phyloP scores from a whole-genome alignment of 2,113 vertebrate genomes.

The Perccottus glenii region DNA sequence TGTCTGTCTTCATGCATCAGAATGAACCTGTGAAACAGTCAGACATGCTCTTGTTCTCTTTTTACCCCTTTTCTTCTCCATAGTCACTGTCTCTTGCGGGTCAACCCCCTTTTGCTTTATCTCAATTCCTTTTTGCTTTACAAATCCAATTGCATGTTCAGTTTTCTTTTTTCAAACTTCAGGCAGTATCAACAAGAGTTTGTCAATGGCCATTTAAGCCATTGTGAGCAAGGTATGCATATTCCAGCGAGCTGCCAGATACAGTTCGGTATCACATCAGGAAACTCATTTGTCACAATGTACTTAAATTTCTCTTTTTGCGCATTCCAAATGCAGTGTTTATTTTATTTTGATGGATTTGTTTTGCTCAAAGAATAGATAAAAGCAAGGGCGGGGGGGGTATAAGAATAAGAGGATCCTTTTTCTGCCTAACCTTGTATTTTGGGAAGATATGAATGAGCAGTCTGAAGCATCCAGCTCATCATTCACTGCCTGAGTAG shows the following conservation, averaged over 20 bases:
- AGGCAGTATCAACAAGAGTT: constrained; percentile 63
- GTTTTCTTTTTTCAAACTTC: constrained; percentile 44
- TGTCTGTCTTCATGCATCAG: constrained; percentile 80
- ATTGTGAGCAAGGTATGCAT: constrained; percentile 58
- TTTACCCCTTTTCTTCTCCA: constrained; percentile 47
- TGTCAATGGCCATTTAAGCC: constrained; percentile 72
- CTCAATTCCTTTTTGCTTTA: constrained; percentile 9
- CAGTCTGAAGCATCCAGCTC: constrained; percentile 48
- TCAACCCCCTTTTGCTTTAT: constrained; percentile 30
- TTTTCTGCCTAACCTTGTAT: constrained; percentile 55
- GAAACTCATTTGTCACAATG: constrained; percentile 64
- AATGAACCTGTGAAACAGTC: constrained; percentile 78
- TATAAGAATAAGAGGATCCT: not conserved
- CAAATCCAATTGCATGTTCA: constrained; percentile 24
- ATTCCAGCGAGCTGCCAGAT: constrained; percentile 62
- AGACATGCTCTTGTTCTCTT: constrained; percentile 63
- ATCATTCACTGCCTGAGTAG: constrained; percentile 62
- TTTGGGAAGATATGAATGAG: constrained; percentile 57
- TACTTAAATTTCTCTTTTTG: constrained; percentile 50
- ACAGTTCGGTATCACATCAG: constrained; percentile 19
- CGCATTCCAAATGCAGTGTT: constrained; percentile 21
- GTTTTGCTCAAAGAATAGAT: constrained; percentile 45
- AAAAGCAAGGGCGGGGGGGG: constrained; percentile 3
- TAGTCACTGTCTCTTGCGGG: constrained; percentile 35
- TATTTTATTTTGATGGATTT: constrained; percentile 60